Conservation (phyloP, 2,797 vertebrate genomes). For the Lutjanus argentimaculatus region DNA sequence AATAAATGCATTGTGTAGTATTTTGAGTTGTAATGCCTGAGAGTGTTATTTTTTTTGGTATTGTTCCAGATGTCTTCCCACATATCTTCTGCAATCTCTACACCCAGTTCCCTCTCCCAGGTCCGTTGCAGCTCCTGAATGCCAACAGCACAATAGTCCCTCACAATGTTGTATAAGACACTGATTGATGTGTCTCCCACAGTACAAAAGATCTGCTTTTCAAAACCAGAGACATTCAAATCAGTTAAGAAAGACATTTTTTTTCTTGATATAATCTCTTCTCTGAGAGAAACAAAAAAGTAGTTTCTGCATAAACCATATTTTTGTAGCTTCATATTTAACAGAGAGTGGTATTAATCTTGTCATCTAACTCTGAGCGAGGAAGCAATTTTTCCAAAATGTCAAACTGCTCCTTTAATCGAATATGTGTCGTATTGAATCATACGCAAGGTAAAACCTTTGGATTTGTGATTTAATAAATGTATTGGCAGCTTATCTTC, state of each 20-base stretch:
- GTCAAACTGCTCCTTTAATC: too few species aligned
- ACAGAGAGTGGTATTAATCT: not conserved
- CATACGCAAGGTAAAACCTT: not conserved
- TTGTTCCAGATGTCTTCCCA: not conserved
- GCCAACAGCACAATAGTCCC: not conserved
- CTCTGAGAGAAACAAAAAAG: not conserved
- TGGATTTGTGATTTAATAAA: not conserved
- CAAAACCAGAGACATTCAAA: not conserved
- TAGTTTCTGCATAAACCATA: not conserved
- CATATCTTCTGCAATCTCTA: not conserved
- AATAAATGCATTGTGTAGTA: not conserved
- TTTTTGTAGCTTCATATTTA: not conserved
- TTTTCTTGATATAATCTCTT: not conserved
- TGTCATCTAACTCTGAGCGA: not conserved
- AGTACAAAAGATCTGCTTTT: not conserved
- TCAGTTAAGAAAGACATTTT: not conserved
- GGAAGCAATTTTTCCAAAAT: not conserved
- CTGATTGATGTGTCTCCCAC: not conserved
- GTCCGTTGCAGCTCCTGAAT: not conserved
- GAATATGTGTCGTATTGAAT: not conserved
- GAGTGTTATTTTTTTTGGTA: not conserved
- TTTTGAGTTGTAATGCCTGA: not conserved
- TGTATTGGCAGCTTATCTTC: not conserved
- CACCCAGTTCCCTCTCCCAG: not conserved
- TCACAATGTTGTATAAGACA: not conserved